These are phyloP conservation scores for Xyrauchen texanus DNA, from an alignment of 2,113 vertebrate species.

Conservation along the genomic window DNA sequence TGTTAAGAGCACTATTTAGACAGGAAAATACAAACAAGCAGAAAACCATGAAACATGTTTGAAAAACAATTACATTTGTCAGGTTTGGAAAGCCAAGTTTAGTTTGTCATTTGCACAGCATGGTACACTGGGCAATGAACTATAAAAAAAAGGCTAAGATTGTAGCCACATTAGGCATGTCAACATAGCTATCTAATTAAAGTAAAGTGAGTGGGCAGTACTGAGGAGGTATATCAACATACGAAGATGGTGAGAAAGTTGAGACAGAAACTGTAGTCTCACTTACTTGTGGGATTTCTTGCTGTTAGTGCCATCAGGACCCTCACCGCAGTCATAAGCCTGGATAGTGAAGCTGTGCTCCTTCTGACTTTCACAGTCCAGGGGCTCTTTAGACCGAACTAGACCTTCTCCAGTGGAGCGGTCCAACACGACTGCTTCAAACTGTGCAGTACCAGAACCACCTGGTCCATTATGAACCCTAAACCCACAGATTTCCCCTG, in stretches of 20 bases:
- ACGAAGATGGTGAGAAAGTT: no score
- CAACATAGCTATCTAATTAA: no score
- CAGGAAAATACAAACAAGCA: background rate
- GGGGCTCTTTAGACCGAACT: slow-evolving; percentile 91
- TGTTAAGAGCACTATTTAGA: slow-evolving; percentile 2
- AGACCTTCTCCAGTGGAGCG: slow-evolving; percentile 94
- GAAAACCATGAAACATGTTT: background rate
- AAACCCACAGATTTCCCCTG: slow-evolving; percentile 98
- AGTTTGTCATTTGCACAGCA: no score
- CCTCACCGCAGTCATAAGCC: slow-evolving; percentile 97
- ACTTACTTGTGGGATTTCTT: slow-evolving; percentile 99
- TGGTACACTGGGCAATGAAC: no score
- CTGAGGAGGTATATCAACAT: no score
- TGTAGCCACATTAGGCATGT: no score
- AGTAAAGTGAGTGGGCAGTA: no score
- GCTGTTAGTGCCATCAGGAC: slow-evolving; percentile 91
- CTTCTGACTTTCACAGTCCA: slow-evolving; percentile 95
- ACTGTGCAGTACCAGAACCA: slow-evolving; percentile 86
- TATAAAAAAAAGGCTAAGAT: no score
- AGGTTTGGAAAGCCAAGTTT: no score
- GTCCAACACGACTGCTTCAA: slow-evolving; percentile 95
- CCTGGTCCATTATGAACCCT: slow-evolving; percentile 83
- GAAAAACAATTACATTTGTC: no score
- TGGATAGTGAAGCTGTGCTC: slow-evolving; percentile 98
- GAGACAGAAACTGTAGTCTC: background rate